Evolutionary conservation across 2,113 vertebrate genomes (phyloP), one percentile per base, ranked within the genome.

Genomic region (Indicator indicator): DNA sequence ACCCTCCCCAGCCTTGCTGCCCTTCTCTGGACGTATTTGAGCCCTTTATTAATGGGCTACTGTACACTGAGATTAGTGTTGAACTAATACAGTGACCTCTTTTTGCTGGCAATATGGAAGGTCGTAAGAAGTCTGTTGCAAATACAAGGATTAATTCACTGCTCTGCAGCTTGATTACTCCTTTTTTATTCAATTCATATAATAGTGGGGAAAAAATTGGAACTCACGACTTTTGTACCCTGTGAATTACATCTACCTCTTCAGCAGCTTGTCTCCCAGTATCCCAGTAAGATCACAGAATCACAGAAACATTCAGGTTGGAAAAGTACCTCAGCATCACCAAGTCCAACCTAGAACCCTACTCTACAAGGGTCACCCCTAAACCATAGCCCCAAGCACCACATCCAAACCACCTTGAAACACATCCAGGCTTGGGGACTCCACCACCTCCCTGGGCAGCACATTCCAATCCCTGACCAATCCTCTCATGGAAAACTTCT

Each of bases 61-160:
- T 94, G 70, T 74, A 52, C 48, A 52, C 40, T 88, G 90, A 74
- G 83, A 86, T 93, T 33, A 91, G 79, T 74, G 11, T 90, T 92
- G 86, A 89, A 68, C 74, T 86, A 83, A 90, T 85, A 75, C 73
- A 7, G 2, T 86, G 88, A 90, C 88, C 94, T 92, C 88, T 89
- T 89, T 91, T 93, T 95, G 75, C 87, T 81, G 83, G n/a, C 65
- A 50, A 20, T 46, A 27, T 83, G 80, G 62, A 90, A 86, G 89
- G 70, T 90, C 88, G 77, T 30, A 76, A 58, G 59, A 89, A 65
- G 69, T 76, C 80, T 90, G 58, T 68, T 94, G 48, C 72, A 93
- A 44, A 46, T 42, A 69, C 58, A 91, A 88, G 67, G 75, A 96
- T 93, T 94, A 94, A 78, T 90, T 89, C 69, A 73, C 28, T 91